Evolutionary conservation across 2,113 vertebrate species (phyloP).

Genomic region (Oplegnathus fasciatus): DNA sequence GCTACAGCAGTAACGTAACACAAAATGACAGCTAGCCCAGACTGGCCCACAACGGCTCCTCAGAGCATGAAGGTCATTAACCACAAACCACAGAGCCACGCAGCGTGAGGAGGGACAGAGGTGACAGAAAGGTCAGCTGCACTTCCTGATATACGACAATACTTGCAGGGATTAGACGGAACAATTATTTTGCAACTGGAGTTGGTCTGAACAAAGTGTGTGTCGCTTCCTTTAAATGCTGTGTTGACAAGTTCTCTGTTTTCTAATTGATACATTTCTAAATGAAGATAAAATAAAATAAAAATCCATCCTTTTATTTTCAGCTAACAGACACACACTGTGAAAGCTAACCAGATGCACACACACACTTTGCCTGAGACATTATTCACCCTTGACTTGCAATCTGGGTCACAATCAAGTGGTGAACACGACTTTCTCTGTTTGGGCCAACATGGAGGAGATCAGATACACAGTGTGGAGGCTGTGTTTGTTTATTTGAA

Average conservation of each 20-base stretch:
- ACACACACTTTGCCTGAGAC: conserved; percentile 21
- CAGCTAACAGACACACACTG: background rate
- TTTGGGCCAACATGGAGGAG: conserved; percentile 1
- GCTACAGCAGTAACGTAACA: conserved; percentile 13
- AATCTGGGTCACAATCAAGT: conserved; percentile 62
- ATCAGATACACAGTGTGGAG: background rate
- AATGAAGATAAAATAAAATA: background rate
- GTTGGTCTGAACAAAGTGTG: conserved; percentile 1
- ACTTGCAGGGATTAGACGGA: background rate
- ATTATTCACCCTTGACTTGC: conserved; percentile 61
- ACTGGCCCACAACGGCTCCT: background rate
- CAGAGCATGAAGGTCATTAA: conserved; percentile 21
- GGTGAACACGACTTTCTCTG: conserved; percentile 28
- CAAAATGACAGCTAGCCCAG: conserved; percentile 39
- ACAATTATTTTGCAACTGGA: conserved; percentile 10
- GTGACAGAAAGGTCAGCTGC: conserved; percentile 26
- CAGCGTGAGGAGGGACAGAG: background rate
- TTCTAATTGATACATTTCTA: background rate
- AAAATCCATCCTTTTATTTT: background rate
- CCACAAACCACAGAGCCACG: background rate
- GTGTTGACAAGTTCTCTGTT: background rate
- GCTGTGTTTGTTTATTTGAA: background rate
- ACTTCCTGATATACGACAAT: conserved; percentile 14
- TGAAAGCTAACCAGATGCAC: background rate
- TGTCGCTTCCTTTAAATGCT: background rate